Percentiles rank a stretch among this genome's conserved stretches.
Conservation (phyloP, 1,140 invertebrate genomes). For the Spodoptera litura region DNA sequence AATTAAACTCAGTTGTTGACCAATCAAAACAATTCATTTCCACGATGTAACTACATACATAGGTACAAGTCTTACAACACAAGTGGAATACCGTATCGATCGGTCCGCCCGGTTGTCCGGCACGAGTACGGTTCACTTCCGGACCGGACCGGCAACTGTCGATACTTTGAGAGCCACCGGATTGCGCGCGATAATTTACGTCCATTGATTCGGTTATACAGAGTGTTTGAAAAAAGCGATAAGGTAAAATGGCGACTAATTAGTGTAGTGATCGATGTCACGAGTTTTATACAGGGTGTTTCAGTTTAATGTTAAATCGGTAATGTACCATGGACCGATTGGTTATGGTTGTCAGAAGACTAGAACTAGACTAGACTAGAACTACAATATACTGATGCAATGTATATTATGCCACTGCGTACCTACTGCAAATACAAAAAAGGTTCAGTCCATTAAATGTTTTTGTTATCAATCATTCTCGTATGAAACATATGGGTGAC, state of each 20-base stretch:
- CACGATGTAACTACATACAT: background rate
- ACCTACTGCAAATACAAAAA: too few species aligned
- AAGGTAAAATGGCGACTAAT: background rate
- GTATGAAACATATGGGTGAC: too few species aligned
- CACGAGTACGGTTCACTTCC: background rate
- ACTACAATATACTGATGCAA: too few species aligned
- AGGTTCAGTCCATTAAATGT: too few species aligned
- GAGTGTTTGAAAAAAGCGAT: background rate
- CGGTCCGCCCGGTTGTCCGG: background rate
- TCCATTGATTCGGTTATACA: background rate
- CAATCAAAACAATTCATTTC: background rate
- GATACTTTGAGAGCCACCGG: background rate
- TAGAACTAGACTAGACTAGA: too few species aligned
- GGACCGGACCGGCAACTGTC: background rate
- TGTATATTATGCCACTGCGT: too few species aligned
- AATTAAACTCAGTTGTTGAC: too few species aligned
- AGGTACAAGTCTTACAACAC: background rate
- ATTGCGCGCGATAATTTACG: slow-evolving; percentile 9
- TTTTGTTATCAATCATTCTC: too few species aligned
- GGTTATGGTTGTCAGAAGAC: too few species aligned
- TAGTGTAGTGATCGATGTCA: background rate
- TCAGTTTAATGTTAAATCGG: too few species aligned
- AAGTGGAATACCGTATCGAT: background rate
- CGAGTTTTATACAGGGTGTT: too few species aligned
- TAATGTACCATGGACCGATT: too few species aligned